These are phyloP conservation scores for Plagodis pulveraria DNA, from an alignment of 2,888 invertebrate genomes.

Conservation along the genomic window DNA sequence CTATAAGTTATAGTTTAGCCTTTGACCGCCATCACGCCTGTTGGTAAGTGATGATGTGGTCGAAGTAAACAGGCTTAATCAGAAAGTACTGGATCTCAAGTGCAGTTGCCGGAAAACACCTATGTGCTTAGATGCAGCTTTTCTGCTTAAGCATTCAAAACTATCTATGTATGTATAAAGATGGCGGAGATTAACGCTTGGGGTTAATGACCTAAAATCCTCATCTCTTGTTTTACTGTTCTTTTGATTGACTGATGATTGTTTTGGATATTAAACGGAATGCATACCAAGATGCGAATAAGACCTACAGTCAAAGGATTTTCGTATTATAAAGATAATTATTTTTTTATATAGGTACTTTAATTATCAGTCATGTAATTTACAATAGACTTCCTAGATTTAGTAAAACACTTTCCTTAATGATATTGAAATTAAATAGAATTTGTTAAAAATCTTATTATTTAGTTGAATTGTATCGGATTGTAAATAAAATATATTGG, in stretches of 20 bases:
- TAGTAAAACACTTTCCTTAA: slow-evolving; percentile 9
- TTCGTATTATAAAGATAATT: slow-evolving; percentile 10
- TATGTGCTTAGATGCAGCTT: too few species aligned
- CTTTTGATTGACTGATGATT: background rate
- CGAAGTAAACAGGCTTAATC: too few species aligned
- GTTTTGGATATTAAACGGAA: background rate
- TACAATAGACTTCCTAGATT: slow-evolving; percentile 8
- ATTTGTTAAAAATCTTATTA: slow-evolving; percentile 28
- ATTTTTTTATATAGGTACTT: background rate
- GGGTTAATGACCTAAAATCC: background rate
- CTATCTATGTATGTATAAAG: too few species aligned
- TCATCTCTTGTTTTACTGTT: background rate
- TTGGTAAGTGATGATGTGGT: too few species aligned
- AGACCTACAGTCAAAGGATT: background rate
- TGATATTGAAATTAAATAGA: slow-evolving; percentile 18
- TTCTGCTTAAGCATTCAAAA: too few species aligned
- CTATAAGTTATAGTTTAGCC: too few species aligned
- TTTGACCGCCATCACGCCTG: too few species aligned
- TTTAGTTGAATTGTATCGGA: slow-evolving; percentile 47
- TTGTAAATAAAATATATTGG: slow-evolving; percentile 71
- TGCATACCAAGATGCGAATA: slow-evolving; percentile 2
- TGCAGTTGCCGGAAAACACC: too few species aligned
- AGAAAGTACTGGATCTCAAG: too few species aligned
- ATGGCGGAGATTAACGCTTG: background rate
- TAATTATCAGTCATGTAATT: slow-evolving; percentile 16